Base-by-base conservation (phyloP, 2,888 invertebrate species). In the Odontocerum albicorne region DNA sequence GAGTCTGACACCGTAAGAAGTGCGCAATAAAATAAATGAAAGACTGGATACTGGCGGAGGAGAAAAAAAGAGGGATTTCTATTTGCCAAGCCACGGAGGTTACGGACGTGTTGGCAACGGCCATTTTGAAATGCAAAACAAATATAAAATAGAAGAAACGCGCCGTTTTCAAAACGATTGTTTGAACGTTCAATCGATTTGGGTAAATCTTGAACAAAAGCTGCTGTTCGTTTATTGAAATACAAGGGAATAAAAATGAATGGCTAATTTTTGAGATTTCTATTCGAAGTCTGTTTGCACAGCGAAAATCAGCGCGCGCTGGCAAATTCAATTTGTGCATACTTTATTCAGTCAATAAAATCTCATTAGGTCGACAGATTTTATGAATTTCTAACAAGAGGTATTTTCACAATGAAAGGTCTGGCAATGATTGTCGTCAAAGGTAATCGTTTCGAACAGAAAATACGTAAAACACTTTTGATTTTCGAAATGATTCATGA, bases 281-380 rank as follows among this genome's bases (percentile, higher is more conserved):
- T 10, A 31, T 27, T 40, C 33, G 22, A 7, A 13, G 54, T 35
- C 38, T 53, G 46, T 53, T 53, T 53, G 32, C 16, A 21, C 38
- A 40, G 20, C 27, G 15, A 33, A n/a, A 47, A 51, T 38, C 54
- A 36, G 21, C 22, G 22, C 21, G 45, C 54, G 49, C 47, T 54
- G 42, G 20, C 54, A 47, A 39, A 54, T 49, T 36, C 38, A 31
- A 54, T 54, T 54, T 39, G 12, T 47, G 47, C 44, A 36, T 47
- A 47, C 47, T 54, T 54, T 47, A 54, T 39, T 54, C 20, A 47
- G 47, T 54, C 45, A 47, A 42, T 27, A 21, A 15, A 49, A 45
- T 54, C 33, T 33, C 40, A 54, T 47, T n/a, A n/a, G n/a, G n/a
- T n/a, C n/a, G n/a, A n/a, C n/a, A n/a, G n/a, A n/a, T n/a, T n/a